Evolutionary conservation across 2,797 vertebrate genomes (phyloP), one percentile per base, ranked within the genome.

Genomic region (Lacerta viridis): DNA sequence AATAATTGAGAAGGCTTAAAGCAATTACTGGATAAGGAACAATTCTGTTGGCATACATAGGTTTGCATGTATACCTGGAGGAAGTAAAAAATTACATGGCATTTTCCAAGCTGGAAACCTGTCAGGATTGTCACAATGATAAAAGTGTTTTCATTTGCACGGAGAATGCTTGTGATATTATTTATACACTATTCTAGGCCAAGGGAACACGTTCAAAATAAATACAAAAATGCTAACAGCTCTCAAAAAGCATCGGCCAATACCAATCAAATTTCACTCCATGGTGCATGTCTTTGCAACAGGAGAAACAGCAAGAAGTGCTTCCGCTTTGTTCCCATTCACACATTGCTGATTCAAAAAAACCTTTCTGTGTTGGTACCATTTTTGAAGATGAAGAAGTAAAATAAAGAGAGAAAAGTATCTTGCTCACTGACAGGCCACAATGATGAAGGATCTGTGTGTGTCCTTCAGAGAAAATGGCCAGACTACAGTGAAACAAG

Each of bases 321-420:
- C 1, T 64, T 64, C 36, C 27, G 6, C 59, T 33, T 33, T 59
- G 50, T 46, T 85, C 50, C 33, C 50, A 27, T 61, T 61, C n/a
- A 77, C 11, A 11, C n/a, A 23, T 39, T n/a, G 3, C 13, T 25
- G 50, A 79, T 85, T 39, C 71, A 27, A 41, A 75, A 91, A 91
- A n/a, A 0, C 0, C 71, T 92, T 90, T 25, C 76, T 93, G 71
- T 36, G 92, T 55, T 39, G 69, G 23, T 17, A 46, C 46, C 5
- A 23, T 71, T 87, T 76, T 68, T 72, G 50, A 46, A 15, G 68
- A 69, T 1, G 33, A 64, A 27, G 43, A 50, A 39, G 18, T 13
- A 10, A 50, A 33, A 15, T 27, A 80, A n/a, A 59, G 61, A 64
- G 61, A 64, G 61, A 64, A 23, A 64, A 43, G 27, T 3, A 25